Percentiles rank a stretch among this genome's conserved stretches.
Conservation (phyloP, 1,140 invertebrate genomes). For the Chrysomallon squamiferum region DNA sequence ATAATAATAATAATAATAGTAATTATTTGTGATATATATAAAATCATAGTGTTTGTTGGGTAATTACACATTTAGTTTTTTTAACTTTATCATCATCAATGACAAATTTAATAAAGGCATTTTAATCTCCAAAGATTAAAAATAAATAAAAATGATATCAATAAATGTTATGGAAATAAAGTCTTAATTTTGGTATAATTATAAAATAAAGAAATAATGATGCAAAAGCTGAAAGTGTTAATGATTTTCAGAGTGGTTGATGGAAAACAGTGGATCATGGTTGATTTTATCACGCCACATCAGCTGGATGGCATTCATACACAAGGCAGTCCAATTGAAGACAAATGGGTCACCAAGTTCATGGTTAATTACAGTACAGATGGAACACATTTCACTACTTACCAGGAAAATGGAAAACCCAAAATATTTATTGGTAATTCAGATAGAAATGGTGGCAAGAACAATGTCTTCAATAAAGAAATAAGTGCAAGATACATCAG, state of each 20-base stretch:
- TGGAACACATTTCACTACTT: slow-evolving; percentile 16
- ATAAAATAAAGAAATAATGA: slow-evolving; percentile 71
- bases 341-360: slow-evolving; percentile 29
- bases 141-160: slow-evolving; percentile 40
- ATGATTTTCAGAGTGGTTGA: slow-evolving; percentile 56
- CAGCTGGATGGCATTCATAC: slow-evolving; percentile 69
- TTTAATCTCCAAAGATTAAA: too few species aligned
- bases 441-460: slow-evolving; percentile 16
- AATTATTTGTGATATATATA: too few species aligned
- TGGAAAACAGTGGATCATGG: slow-evolving; percentile 43
- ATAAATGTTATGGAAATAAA: slow-evolving; percentile 72
- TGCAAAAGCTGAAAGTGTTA: slow-evolving; percentile 71
- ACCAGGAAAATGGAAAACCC: slow-evolving; percentile 2
- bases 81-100: too few species aligned
- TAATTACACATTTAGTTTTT: too few species aligned
- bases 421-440: slow-evolving; percentile 21
- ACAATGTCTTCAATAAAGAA: too few species aligned
- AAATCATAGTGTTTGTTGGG: too few species aligned
- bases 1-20: too few species aligned
- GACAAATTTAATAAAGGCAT: too few species aligned
- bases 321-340: slow-evolving; percentile 31
- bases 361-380: slow-evolving; percentile 27
- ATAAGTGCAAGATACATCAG: slow-evolving; percentile 32
- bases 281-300: slow-evolving; percentile 75
- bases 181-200: slow-evolving; percentile 78